Evolutionary conservation across 2,797 vertebrate species (phyloP), one percentile per base, ranked within the genome.

Genomic region (Sebastes melanostomus): DNA sequence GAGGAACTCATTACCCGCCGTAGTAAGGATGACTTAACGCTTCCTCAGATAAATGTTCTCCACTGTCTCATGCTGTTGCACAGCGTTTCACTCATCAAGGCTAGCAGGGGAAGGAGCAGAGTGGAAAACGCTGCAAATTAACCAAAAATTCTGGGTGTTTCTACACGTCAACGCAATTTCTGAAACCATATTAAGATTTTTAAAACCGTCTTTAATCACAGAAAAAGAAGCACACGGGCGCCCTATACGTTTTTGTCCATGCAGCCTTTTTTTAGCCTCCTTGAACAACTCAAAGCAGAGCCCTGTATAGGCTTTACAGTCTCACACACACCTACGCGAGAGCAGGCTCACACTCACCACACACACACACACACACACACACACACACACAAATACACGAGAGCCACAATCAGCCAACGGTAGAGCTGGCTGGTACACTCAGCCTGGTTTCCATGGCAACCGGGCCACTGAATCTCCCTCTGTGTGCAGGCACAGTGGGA

Each of bases 361-460:
- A 67, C 20, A 68, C 59, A 86, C 75, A 52, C 22, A 60, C 56
- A 60, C 55, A 72, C 82, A 86, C 75, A 52, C 22, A 60, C 56
- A 36, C 46, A 73, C 66, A 84, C 22, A 75, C 84, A 85, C 32
- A 84, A 81, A 80, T 52, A 76, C 67, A 85, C 25, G 16, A 80
- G 80, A 91, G 86, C 79, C 92, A 91, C 91, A 92, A 88, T 91
- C 87, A 92, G 83, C 92, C 90, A 87, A 94, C 90, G 62, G 82
- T 84, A 74, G 89, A 94, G 93, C 92, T 71, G 88, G 88, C 84
- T 94, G 91, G 91, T 95, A 94, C 92, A 91, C 94, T 91, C 85
- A 60, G 94, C 94, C 89, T 85, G 95, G 96, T 96, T 95, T 91
- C 95, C 91, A 94, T 93, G 92, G 94, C 84, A 93, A 96, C 94